Conservation (phyloP, 2,888 invertebrate species). For the Gnatocerus cornutus region DNA sequence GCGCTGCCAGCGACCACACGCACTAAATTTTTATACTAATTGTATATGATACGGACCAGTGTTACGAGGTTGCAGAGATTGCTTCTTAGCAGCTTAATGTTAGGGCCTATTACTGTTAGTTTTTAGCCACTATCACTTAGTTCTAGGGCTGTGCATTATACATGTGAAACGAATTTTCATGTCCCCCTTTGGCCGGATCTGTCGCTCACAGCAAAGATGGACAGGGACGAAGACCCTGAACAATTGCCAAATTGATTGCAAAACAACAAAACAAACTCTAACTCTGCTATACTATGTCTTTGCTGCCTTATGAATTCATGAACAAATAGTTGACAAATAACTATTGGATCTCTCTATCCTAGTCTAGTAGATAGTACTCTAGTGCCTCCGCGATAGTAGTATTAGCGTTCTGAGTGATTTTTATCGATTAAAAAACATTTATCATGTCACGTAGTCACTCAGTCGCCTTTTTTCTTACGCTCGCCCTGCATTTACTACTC, state of each 20-base stretch:
- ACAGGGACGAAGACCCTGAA: slow-evolving; percentile 27
- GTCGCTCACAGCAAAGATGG: slow-evolving; percentile 46
- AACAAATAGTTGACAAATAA: slow-evolving; percentile 66
- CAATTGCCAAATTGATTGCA: slow-evolving; percentile 34
- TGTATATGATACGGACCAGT: slow-evolving; percentile 52
- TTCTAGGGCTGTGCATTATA: slow-evolving; percentile 59
- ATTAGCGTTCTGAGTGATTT: slow-evolving; percentile 63
- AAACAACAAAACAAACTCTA: slow-evolving; percentile 44
- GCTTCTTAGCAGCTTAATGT: slow-evolving; percentile 61
- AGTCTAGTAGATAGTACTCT: slow-evolving; percentile 69
- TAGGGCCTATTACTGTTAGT: slow-evolving; percentile 59
- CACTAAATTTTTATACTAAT: slow-evolving; percentile 51
- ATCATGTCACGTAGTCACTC: slow-evolving; percentile 51
- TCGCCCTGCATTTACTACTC: slow-evolving; percentile 66
- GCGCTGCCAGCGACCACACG: slow-evolving; percentile 45
- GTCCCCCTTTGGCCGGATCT: slow-evolving; percentile 37
- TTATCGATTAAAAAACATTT: slow-evolving; percentile 50
- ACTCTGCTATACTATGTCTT: slow-evolving; percentile 64
- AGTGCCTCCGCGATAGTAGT: slow-evolving; percentile 70
- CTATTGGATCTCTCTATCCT: slow-evolving; percentile 62
- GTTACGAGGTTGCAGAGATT: slow-evolving; percentile 53
- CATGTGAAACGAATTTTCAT: slow-evolving; percentile 46
- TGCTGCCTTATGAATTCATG: slow-evolving; percentile 69
- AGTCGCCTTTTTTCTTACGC: slow-evolving; percentile 64
- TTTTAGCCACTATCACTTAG: slow-evolving; percentile 57